phyloP scores from a whole-genome alignment of 2,888 invertebrate genomes.

The Schrankia costaestrigalis region DNA sequence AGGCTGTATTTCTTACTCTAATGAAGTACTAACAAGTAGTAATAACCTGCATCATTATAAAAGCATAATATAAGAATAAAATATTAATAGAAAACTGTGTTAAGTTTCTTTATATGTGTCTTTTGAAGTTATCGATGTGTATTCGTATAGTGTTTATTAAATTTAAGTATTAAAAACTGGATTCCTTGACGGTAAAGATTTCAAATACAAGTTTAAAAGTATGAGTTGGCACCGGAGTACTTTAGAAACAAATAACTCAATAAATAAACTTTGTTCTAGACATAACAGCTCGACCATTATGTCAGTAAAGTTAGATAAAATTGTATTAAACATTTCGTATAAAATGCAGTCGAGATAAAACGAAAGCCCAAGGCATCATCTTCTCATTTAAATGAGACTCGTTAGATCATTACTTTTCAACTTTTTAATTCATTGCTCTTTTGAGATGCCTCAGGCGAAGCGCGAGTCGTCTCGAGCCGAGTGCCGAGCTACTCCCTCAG shows the following conservation, averaged over 20 bases:
- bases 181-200: no score
- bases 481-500: not conserved
- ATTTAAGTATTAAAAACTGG: constrained; percentile 14
- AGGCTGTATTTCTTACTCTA: constrained; percentile 23
- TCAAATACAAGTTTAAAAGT: not conserved
- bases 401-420: constrained; percentile 8
- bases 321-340: no score
- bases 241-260: constrained; percentile 1
- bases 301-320: constrained; percentile 14
- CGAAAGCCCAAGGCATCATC: constrained; percentile 1
- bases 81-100: constrained; percentile 26
- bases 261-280: constrained; percentile 16
- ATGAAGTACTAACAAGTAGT: constrained; percentile 27
- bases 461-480: not conserved
- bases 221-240: constrained; percentile 25
- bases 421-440: constrained; percentile 6
- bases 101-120: constrained; percentile 30
- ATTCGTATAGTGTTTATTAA: constrained; percentile 27
- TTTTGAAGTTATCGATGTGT: constrained; percentile 34
- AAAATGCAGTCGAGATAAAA: constrained; percentile 8
- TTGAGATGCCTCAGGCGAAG: constrained; percentile 2
- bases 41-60: constrained; percentile 37
- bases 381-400: constrained; percentile 3
- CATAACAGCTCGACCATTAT: constrained; percentile 4
- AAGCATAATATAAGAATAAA: constrained; percentile 30